Evolutionary conservation across 2,888 invertebrate genomes (phyloP).

Genomic region (Philonicus albiceps): DNA sequence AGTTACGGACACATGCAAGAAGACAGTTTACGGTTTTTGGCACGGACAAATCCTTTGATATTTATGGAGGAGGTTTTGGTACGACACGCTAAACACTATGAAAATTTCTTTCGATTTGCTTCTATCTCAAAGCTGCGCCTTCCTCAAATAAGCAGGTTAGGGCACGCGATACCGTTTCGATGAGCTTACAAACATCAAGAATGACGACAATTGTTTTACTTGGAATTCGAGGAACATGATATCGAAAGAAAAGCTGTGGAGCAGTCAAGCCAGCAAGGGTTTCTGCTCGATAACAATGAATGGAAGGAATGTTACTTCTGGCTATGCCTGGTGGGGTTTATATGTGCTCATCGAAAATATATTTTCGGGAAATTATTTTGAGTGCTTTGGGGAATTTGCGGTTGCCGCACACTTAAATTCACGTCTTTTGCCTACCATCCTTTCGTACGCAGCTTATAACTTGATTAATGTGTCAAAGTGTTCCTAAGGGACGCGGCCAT

Average conservation of each 20-base stretch:
- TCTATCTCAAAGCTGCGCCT: too few species aligned
- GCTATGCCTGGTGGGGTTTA: conserved; percentile 16
- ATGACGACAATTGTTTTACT: neutral
- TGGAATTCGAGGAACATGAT: neutral
- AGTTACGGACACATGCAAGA: too few species aligned
- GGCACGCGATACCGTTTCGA: neutral
- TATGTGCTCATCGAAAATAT: conserved; percentile 42
- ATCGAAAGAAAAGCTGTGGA: neutral
- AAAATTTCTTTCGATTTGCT: too few species aligned
- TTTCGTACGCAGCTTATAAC: conserved; percentile 27
- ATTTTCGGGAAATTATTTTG: conserved; percentile 48
- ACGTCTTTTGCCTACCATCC: neutral
- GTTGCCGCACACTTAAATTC: conserved; percentile 44
- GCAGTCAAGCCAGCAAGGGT: neutral
- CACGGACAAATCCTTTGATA: too few species aligned
- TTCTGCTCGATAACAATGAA: conserved; percentile 18
- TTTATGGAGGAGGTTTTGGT: too few species aligned
- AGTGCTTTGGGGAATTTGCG: conserved; percentile 48
- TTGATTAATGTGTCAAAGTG: conserved; percentile 44
- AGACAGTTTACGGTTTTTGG: too few species aligned
- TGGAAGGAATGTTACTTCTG: neutral
- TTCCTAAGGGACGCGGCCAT: neutral
- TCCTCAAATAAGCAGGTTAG: too few species aligned
- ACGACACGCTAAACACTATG: too few species aligned
- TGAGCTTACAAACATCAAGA: neutral